phyloP scores from a whole-genome alignment of 2,797 vertebrate genomes.

The Betta splendens region DNA sequence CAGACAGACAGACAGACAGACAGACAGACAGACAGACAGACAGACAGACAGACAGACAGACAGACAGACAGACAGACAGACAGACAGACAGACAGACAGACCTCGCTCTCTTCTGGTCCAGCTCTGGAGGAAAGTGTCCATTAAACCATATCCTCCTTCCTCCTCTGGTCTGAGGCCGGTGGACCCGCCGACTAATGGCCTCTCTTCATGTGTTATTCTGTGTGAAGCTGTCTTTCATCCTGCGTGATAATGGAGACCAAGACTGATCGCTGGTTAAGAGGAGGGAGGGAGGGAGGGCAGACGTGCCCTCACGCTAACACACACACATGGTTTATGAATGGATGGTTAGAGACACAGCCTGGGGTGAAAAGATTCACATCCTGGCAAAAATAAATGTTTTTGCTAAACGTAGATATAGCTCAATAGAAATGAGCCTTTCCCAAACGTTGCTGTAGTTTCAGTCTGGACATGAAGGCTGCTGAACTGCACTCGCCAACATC shows the following conservation, averaged over 20 bases:
- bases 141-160: conserved; percentile 74
- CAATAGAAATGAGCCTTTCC: conserved; percentile 1
- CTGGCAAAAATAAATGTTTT: conserved; percentile 11
- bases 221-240: conserved; percentile 75
- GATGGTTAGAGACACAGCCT: conserved; percentile 41
- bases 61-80: conserved; percentile 42
- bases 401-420: conserved; percentile 23
- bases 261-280: conserved; percentile 58
- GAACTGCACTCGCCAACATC: too few relatives aligned
- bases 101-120: conserved; percentile 17
- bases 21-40: too few relatives aligned
- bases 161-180: conserved; percentile 67
- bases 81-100: conserved; percentile 19
- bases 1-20: too few relatives aligned
- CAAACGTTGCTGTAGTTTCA: not conserved
- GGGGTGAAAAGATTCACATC: conserved; percentile 22
- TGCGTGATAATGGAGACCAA: conserved; percentile 61
- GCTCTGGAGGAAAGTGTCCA: conserved; percentile 62
- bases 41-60: too few relatives aligned
- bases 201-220: conserved; percentile 78
- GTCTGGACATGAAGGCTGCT: conserved; percentile 4
- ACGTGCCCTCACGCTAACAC: conserved; percentile 25
- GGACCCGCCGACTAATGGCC: conserved; percentile 67
- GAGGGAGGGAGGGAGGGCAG: conserved; percentile 38
- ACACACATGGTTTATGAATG: conserved; percentile 4